These are phyloP conservation scores for Aspidiotus destructor DNA, from an alignment of 2,888 invertebrate species.

Conservation along the genomic window DNA sequence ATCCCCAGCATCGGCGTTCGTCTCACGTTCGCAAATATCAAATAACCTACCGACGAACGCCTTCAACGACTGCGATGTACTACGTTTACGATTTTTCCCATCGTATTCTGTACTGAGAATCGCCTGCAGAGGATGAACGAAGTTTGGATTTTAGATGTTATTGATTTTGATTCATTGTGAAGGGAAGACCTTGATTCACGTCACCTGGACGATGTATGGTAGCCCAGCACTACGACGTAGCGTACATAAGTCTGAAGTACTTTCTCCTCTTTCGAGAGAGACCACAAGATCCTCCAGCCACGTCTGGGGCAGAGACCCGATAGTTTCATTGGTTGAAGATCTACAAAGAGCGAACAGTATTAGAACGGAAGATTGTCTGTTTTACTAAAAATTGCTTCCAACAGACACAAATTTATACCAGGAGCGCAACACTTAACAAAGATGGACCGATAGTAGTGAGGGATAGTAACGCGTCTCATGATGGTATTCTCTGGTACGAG, in stretches of 20 bases:
- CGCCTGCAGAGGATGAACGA: slow-evolving; percentile 55
- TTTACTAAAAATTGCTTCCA: neutral
- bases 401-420: no score
- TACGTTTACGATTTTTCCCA: slow-evolving; percentile 16
- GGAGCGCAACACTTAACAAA: no score
- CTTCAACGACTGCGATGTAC: slow-evolving; percentile 39
- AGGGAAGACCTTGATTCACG: neutral
- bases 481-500: no score
- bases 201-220: slow-evolving; percentile 79
- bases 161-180: neutral
- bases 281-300: slow-evolving; percentile 14
- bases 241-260: slow-evolving; percentile 54
- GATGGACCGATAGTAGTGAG: no score
- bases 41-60: slow-evolving; percentile 46
- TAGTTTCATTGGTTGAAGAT: neutral
- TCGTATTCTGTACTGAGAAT: slow-evolving; percentile 64
- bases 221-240: slow-evolving; percentile 89
- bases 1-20: slow-evolving; percentile 32
- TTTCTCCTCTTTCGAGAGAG: slow-evolving; percentile 39
- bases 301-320: slow-evolving; percentile 2
- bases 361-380: neutral
- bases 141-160: neutral
- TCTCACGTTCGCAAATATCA: slow-evolving; percentile 38
- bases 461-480: no score
- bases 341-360: neutral